Evolutionary conservation across 2,888 invertebrate genomes (phyloP).

Genomic region (Eupithecia centaureata): DNA sequence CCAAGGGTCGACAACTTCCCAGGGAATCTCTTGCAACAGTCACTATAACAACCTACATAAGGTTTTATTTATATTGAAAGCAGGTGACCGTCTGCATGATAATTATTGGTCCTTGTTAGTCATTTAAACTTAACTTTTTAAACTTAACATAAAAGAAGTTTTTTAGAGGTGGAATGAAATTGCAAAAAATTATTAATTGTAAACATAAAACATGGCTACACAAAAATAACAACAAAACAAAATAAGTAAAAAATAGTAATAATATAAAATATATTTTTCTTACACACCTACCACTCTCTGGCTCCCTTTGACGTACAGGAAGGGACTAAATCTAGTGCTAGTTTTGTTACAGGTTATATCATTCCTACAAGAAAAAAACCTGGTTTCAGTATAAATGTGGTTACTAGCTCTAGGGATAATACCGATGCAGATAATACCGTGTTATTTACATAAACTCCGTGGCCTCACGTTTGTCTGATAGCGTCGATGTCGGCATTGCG

Average conservation of each 20-base stretch:
- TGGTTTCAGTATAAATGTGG: conserved; percentile 6
- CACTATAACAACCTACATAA: conserved; percentile 11
- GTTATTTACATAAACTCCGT: conserved; percentile 71
- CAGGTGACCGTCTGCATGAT: too few relatives aligned
- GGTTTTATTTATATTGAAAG: conserved; percentile 10
- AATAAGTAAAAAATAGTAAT: background rate
- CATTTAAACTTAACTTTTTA: too few relatives aligned
- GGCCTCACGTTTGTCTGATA: conserved; percentile 61
- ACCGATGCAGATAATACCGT: conserved; percentile 55
- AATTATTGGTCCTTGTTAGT: too few relatives aligned
- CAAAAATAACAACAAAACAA: background rate
- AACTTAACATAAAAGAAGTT: too few relatives aligned
- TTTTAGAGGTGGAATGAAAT: too few relatives aligned
- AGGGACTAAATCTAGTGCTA: background rate
- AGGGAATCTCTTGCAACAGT: conserved; percentile 38
- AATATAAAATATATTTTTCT: too few relatives aligned
- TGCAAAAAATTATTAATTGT: too few relatives aligned
- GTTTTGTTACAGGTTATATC: background rate
- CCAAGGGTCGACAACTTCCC: conserved; percentile 51
- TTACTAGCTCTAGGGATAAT: conserved; percentile 41
- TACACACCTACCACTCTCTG: background rate
- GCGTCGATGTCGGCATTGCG: conserved; percentile 58
- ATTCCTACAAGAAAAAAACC: background rate
- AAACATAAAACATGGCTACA: too few relatives aligned
- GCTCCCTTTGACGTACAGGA: background rate